These are phyloP conservation scores for Listronotus bonariensis DNA, from an alignment of 1,140 invertebrate genomes.

Conservation along the genomic window DNA sequence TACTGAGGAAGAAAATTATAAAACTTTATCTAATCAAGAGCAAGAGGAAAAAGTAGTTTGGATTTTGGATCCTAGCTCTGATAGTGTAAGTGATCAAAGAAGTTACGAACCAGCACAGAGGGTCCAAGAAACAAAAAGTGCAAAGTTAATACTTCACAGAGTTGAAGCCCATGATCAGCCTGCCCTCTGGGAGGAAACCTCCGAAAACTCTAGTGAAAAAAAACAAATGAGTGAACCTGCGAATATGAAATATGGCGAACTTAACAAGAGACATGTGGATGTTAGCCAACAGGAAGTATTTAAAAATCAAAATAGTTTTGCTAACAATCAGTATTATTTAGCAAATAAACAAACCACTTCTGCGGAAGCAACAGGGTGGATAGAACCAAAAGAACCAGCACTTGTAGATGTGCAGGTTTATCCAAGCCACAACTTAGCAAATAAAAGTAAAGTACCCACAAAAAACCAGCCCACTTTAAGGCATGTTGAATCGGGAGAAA, in stretches of 20 bases:
- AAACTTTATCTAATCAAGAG: conserved; percentile 6
- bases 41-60: conserved; percentile 41
- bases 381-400: conserved; percentile 13
- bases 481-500: conserved; percentile 68
- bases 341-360: conserved; percentile 16
- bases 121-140: conserved; percentile 19
- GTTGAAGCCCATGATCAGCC: conserved; percentile 19
- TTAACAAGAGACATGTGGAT: too few species aligned
- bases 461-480: conserved; percentile 50
- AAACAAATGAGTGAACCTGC: conserved; percentile 29
- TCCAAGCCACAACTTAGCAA: conserved; percentile 22
- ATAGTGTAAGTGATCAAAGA: conserved; percentile 1
- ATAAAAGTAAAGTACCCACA: conserved; percentile 12
- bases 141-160: conserved; percentile 30
- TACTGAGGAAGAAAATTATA: background rate
- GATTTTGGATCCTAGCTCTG: conserved; percentile 40
- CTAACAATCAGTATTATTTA: conserved; percentile 4
- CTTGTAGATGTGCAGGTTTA: conserved; percentile 17
- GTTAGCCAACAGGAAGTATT: background rate
- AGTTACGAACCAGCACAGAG: background rate
- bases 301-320: background rate
- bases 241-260: conserved; percentile 27
- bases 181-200: conserved; percentile 12
- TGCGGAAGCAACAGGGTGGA: conserved; percentile 35
- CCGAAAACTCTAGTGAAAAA: conserved; percentile 11